Conservation (phyloP, 1,140 invertebrate species). For the Adelges cooleyi region DNA sequence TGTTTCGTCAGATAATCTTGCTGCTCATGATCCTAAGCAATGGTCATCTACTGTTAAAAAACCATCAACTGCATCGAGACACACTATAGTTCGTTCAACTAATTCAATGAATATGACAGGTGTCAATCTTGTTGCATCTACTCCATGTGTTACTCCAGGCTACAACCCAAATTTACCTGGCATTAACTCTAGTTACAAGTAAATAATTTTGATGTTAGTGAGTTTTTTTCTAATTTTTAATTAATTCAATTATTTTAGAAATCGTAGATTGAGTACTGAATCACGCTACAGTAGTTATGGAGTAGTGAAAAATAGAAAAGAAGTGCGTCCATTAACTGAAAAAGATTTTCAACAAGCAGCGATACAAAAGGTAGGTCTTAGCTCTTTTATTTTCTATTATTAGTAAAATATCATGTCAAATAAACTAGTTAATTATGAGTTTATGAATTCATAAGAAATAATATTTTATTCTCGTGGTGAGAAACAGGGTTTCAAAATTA, state of each 20-base stretch:
- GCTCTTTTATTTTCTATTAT: too few relatives aligned
- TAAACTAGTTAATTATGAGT: too few relatives aligned
- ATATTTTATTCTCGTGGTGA: too few relatives aligned
- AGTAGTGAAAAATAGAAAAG: slow-evolving; percentile 16
- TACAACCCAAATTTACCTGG: slow-evolving; percentile 6
- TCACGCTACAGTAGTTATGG: slow-evolving; percentile 23
- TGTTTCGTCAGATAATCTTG: slow-evolving; percentile 3
- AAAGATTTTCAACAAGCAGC: slow-evolving; percentile 15
- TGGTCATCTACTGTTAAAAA: slow-evolving; percentile 8
- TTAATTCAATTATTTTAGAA: background rate
- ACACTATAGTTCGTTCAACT: background rate
- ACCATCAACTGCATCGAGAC: background rate
- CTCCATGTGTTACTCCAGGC: slow-evolving; percentile 6
- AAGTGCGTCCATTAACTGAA: slow-evolving; percentile 10
- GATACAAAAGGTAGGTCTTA: background rate
- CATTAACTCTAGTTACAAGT: slow-evolving; percentile 20
- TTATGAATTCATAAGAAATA: too few relatives aligned
- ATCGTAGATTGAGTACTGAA: slow-evolving; percentile 6
- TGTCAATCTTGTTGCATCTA: slow-evolving; percentile 13
- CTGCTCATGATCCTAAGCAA: background rate
- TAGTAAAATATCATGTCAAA: too few relatives aligned
- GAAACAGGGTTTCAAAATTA: too few relatives aligned
- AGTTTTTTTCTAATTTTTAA: too few relatives aligned
- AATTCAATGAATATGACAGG: slow-evolving; percentile 1
- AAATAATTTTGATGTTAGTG: background rate